Percentiles rank a stretch among this genome's conserved stretches.
Evolutionary conservation across 1,140 invertebrate genomes (phyloP).

Genomic region (Drosophila rufa): DNA sequence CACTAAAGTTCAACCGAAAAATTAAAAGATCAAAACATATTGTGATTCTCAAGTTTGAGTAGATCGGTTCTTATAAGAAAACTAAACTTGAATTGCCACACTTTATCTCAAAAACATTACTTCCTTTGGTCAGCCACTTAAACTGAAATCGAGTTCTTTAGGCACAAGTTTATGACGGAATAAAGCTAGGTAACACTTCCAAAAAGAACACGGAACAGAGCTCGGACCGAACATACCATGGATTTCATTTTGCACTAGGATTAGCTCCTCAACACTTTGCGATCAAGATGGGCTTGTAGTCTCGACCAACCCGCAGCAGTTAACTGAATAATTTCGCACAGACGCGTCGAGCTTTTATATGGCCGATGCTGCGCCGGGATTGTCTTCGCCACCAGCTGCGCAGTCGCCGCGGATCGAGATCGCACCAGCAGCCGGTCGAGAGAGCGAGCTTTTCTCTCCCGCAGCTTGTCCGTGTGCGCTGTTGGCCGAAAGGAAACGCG

Average conservation of each 20-base stretch:
- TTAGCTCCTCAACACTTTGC: slow-evolving; percentile 59
- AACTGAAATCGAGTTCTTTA: slow-evolving; percentile 26
- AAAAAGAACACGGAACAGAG: slow-evolving; percentile 40
- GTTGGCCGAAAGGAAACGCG: slow-evolving; percentile 58
- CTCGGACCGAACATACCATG: slow-evolving; percentile 77
- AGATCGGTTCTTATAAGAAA: not conserved
- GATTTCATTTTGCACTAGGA: slow-evolving; percentile 81
- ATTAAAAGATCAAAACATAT: not conserved
- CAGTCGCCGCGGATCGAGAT: slow-evolving; percentile 48
- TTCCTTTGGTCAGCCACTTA: slow-evolving; percentile 17
- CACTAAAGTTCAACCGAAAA: not conserved
- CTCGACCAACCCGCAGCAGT: slow-evolving; percentile 84
- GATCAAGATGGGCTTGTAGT: slow-evolving; percentile 70
- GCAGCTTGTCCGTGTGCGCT: slow-evolving; percentile 11
- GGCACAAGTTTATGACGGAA: slow-evolving; percentile 2
- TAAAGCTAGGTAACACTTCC: slow-evolving; percentile 26
- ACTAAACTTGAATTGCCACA: slow-evolving; percentile 18
- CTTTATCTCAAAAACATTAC: not conserved
- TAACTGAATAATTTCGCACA: slow-evolving; percentile 85
- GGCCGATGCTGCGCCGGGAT: slow-evolving; percentile 68
- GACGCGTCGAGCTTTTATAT: slow-evolving; percentile 82
- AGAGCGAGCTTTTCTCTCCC: slow-evolving; percentile 55
- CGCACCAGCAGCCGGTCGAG: slow-evolving; percentile 37
- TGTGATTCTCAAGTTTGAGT: not conserved
- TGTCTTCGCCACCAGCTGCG: slow-evolving; percentile 51